phyloP scores from a whole-genome alignment of 2,888 invertebrate genomes.

The Himalopsyche kuldschensis region DNA sequence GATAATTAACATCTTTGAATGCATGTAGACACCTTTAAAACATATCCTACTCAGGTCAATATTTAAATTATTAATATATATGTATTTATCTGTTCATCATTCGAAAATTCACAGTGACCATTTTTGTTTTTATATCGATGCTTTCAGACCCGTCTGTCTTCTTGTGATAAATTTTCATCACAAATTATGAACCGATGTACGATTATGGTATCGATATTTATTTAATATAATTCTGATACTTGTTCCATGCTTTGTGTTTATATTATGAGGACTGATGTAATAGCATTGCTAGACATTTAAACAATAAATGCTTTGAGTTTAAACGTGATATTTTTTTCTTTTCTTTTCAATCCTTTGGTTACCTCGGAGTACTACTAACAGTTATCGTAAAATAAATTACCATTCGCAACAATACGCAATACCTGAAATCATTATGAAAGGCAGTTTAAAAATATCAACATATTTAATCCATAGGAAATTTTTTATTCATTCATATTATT shows the following conservation, averaged over 20 bases:
- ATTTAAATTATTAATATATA: neutral
- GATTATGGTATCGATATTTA: no score
- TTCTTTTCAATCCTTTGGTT: no score
- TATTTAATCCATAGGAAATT: no score
- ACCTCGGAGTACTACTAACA: no score
- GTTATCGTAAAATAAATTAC: no score
- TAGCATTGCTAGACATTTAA: neutral
- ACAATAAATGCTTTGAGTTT: neutral
- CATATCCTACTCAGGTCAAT: slow-evolving; percentile 22
- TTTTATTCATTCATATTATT: no score
- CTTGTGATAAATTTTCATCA: neutral
- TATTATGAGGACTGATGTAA: neutral
- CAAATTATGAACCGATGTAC: no score
- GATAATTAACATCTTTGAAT: neutral
- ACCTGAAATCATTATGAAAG: no score
- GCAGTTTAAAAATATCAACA: no score
- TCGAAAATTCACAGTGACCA: neutral
- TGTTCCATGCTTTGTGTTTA: neutral
- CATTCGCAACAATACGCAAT: no score
- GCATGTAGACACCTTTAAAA: neutral
- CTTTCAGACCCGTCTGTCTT: slow-evolving; percentile 5
- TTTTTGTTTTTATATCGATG: neutral
- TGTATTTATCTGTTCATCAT: neutral
- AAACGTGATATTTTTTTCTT: no score
- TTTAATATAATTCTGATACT: neutral